Evolutionary conservation across 2,888 invertebrate species (phyloP).

Genomic region (Julus scanicus): DNA sequence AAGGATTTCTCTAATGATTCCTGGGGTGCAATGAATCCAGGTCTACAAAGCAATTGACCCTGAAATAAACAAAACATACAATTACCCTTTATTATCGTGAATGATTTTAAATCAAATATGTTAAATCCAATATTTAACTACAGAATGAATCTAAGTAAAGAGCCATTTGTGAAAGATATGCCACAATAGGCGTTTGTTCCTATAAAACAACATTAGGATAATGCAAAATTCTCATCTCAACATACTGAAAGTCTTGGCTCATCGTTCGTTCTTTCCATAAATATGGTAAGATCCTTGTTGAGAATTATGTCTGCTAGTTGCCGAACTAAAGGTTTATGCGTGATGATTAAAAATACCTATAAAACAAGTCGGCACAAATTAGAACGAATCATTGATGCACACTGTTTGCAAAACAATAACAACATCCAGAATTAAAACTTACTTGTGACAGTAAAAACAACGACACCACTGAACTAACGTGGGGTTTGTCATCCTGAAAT

Average conservation of each 20-base stretch:
- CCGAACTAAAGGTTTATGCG: slow-evolving; percentile 89
- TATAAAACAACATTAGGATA: neutral
- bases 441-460: slow-evolving; percentile 91
- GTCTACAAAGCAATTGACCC: slow-evolving; percentile 57
- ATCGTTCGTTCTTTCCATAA: slow-evolving; percentile 58
- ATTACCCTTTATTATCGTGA: no score
- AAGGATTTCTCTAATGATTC: slow-evolving; percentile 82
- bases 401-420: neutral
- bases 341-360: slow-evolving; percentile 87
- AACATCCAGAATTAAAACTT: slow-evolving; percentile 50
- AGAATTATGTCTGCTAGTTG: slow-evolving; percentile 90
- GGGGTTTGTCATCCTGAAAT: slow-evolving; percentile 71
- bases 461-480: slow-evolving; percentile 89
- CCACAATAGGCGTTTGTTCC: neutral
- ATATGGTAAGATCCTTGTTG: slow-evolving; percentile 75
- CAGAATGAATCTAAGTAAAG: no score
- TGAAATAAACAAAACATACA: neutral
- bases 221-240: neutral
- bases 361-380: neutral
- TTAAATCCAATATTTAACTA: no score
- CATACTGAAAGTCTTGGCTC: neutral
- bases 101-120: no score
- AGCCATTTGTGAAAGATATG: neutral
- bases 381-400: neutral
- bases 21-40: slow-evolving; percentile 74